Percentiles rank a stretch among this genome's conserved stretches.
Evolutionary conservation across 2,797 vertebrate genomes (phyloP).

Genomic region (Anolis apletophallus): DNA sequence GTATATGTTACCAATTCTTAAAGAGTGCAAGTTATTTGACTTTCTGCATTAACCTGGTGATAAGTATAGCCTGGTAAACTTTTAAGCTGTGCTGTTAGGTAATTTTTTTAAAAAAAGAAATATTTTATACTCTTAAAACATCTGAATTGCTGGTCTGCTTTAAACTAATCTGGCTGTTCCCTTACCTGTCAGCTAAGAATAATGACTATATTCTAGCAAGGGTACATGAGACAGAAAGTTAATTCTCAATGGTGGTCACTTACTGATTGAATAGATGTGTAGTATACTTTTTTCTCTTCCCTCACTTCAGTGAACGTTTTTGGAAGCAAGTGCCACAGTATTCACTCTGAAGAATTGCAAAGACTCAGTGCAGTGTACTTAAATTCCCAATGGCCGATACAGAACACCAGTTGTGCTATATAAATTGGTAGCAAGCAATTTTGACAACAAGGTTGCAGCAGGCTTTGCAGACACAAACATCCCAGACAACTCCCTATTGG

Average conservation of each 20-base stretch:
- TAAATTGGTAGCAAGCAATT: constrained; percentile 51
- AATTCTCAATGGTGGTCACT: constrained; percentile 77
- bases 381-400: constrained; percentile 45
- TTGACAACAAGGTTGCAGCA: constrained; percentile 10
- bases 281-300: neutral
- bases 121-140: constrained; percentile 66
- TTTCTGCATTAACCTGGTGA: constrained; percentile 35
- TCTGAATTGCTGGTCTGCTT: constrained; percentile 74
- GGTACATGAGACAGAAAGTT: constrained; percentile 77
- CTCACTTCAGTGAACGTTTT: constrained; percentile 29
- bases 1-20: neutral
- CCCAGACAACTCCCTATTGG: neutral
- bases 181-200: constrained; percentile 82
- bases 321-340: constrained; percentile 37
- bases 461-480: constrained; percentile 5
- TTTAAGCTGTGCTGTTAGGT: constrained; percentile 47
- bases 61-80: constrained; percentile 30
- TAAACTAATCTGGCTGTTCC: constrained; percentile 80
- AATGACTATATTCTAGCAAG: constrained; percentile 79
- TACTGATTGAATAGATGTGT: constrained; percentile 51
- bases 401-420: constrained; percentile 46
- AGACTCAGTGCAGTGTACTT: constrained; percentile 42
- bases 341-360: constrained; percentile 54
- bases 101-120: constrained; percentile 21
- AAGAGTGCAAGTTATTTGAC: neutral